phyloP scores from a whole-genome alignment of 1,140 invertebrate species.

The Tetragnatha versicolor region DNA sequence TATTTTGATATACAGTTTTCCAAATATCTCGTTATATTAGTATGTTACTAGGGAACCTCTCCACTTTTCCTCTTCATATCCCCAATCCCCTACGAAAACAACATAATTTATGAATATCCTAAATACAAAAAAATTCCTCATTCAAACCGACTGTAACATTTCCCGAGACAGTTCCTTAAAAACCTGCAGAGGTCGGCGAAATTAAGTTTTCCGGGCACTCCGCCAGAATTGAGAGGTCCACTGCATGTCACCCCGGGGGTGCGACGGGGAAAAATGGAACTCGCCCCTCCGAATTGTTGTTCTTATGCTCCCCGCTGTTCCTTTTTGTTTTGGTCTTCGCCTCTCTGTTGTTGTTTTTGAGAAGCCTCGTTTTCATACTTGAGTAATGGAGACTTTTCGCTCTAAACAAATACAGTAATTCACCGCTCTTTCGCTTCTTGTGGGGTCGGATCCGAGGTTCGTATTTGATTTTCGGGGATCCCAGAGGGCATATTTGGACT shows the following conservation, averaged over 20 bases:
- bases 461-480: too few species aligned
- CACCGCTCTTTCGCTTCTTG: background rate
- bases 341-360: too few species aligned
- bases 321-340: slow-evolving; percentile 33
- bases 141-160: too few species aligned
- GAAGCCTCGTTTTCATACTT: slow-evolving; percentile 3
- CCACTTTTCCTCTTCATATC: too few species aligned
- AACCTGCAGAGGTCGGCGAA: slow-evolving; percentile 12
- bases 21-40: too few species aligned
- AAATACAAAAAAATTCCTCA: background rate
- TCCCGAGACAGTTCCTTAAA: background rate
- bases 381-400: slow-evolving; percentile 20
- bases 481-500: too few species aligned
- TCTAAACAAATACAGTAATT: slow-evolving; percentile 1
- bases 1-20: too few species aligned
- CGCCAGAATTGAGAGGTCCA: slow-evolving; percentile 13
- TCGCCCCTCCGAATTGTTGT: slow-evolving; percentile 2
- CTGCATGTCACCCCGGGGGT: slow-evolving; percentile 19
- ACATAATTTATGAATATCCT: background rate
- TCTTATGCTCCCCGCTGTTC: background rate
- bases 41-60: too few species aligned
- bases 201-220: slow-evolving; percentile 4
- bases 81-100: too few species aligned
- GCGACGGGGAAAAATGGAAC: slow-evolving; percentile 15
- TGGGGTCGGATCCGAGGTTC: too few species aligned